Evolutionary conservation across 2,113 vertebrate genomes (phyloP).

Genomic region (Puma concolor): DNA sequence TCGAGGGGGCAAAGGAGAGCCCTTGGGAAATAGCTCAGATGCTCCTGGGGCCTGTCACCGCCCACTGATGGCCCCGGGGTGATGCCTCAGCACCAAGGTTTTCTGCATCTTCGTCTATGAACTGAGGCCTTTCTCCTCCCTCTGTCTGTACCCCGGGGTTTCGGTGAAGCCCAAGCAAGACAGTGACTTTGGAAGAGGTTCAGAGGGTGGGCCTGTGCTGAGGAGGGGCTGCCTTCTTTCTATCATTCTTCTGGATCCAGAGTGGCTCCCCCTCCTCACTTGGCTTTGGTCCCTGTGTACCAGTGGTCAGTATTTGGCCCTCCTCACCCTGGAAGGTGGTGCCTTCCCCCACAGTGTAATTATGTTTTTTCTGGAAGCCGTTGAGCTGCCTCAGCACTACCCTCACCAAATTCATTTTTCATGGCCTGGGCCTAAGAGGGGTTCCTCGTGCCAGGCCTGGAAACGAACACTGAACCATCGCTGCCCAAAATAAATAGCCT

Average conservation of each 20-base stretch:
- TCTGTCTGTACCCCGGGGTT: background rate
- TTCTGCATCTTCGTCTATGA: background rate
- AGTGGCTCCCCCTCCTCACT: accelerated
- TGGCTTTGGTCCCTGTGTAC: background rate
- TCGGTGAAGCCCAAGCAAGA: background rate
- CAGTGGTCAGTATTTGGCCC: accelerated
- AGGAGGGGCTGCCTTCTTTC: background rate
- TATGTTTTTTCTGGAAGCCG: conserved; percentile 69
- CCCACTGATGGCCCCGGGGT: background rate
- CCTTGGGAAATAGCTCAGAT: background rate
- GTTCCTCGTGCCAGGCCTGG: conserved; percentile 56
- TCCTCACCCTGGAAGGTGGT: background rate
- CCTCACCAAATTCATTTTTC: conserved; percentile 74
- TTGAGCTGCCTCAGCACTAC: conserved; percentile 70
- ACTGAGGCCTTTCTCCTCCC: background rate
- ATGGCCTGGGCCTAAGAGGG: conserved; percentile 56
- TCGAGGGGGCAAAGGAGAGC: background rate
- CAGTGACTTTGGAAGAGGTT: background rate
- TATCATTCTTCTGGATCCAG: background rate
- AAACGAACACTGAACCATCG: background rate
- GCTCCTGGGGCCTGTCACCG: background rate
- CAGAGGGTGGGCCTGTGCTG: accelerated
- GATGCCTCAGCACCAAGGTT: background rate
- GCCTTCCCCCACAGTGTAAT: background rate
- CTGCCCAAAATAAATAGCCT: conserved; percentile 64